phyloP scores from a whole-genome alignment of 2,888 invertebrate genomes.

The Hecatera dysodea region DNA sequence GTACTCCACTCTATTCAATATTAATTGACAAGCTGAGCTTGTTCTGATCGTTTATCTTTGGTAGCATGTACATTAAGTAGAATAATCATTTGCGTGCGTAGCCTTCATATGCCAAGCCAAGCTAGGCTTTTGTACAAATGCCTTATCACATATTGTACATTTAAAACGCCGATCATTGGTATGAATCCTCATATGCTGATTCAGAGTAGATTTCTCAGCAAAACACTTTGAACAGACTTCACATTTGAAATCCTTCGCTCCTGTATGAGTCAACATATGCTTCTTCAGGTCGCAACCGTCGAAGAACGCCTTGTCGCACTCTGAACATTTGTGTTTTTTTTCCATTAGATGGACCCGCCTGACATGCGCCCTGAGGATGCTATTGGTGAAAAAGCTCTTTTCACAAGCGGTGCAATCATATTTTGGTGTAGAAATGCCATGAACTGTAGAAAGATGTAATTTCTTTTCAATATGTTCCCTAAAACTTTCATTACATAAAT shows the following conservation, averaged over 20 bases:
- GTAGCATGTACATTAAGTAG: not conserved
- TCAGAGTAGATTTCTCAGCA: slow-evolving; percentile 74
- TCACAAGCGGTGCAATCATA: slow-evolving; percentile 50
- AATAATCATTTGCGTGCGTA: slow-evolving; percentile 65
- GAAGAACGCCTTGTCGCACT: slow-evolving; percentile 66
- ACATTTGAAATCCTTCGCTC: slow-evolving; percentile 81
- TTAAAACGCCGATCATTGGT: slow-evolving; percentile 67
- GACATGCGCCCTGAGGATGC: slow-evolving; percentile 35
- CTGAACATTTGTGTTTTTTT: slow-evolving; percentile 67
- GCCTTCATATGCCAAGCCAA: slow-evolving; percentile 71
- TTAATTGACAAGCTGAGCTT: not conserved
- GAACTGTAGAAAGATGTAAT: slow-evolving; percentile 64
- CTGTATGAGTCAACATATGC: slow-evolving; percentile 83
- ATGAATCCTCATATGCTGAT: slow-evolving; percentile 78
- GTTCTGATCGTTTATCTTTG: not conserved
- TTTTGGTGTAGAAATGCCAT: slow-evolving; percentile 24
- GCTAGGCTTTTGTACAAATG: slow-evolving; percentile 71
- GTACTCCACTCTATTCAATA: not conserved
- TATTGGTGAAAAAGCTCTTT: slow-evolving; percentile 32
- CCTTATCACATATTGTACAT: slow-evolving; percentile 64
- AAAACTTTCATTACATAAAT: slow-evolving; percentile 72
- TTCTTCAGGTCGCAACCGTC: slow-evolving; percentile 72
- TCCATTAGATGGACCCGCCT: slow-evolving; percentile 66
- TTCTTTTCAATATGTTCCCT: slow-evolving; percentile 65
- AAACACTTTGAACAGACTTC: slow-evolving; percentile 77